Conservation (phyloP, 30 jellyfish, hydroid and myxozoan genomes). For the Hydra vulgaris region DNA sequence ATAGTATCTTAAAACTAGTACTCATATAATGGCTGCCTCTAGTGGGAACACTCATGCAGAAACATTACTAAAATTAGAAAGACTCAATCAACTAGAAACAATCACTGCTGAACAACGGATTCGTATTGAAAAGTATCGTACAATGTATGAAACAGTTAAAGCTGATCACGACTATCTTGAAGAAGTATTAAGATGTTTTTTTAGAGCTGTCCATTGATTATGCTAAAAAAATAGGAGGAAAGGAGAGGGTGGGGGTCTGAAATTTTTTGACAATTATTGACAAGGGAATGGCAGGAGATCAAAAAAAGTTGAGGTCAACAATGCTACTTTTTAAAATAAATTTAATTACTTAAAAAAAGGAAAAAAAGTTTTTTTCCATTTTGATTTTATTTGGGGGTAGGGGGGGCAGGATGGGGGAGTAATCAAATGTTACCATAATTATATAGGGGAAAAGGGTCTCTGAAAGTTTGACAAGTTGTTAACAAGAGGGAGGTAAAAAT, state of each 20-base stretch:
- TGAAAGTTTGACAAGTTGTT: no score
- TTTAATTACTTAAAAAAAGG: no score
- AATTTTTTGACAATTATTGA: no score
- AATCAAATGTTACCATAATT: no score
- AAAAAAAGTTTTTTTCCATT: no score
- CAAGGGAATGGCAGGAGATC: no score
- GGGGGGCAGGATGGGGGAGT: background rate
- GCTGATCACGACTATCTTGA: conserved; percentile 80
- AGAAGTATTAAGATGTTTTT: conserved; percentile 18
- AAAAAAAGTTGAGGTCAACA: no score
- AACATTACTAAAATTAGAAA: conserved; percentile 81
- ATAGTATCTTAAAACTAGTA: no score
- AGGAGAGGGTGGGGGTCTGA: background rate
- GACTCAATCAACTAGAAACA: conserved; percentile 89
- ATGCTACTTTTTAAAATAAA: no score
- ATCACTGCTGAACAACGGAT: conserved; percentile 94
- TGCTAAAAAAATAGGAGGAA: background rate
- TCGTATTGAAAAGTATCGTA: conserved; percentile 80
- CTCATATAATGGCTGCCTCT: conserved; percentile 4
- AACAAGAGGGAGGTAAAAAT: no score
- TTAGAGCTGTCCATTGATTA: background rate
- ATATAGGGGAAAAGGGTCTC: no score
- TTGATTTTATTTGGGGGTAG: no score
- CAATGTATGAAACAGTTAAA: conserved; percentile 93
- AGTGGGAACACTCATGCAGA: conserved; percentile 65